Evolutionary conservation across 2,888 invertebrate species (phyloP).

Genomic region (Abrostola tripartita): DNA sequence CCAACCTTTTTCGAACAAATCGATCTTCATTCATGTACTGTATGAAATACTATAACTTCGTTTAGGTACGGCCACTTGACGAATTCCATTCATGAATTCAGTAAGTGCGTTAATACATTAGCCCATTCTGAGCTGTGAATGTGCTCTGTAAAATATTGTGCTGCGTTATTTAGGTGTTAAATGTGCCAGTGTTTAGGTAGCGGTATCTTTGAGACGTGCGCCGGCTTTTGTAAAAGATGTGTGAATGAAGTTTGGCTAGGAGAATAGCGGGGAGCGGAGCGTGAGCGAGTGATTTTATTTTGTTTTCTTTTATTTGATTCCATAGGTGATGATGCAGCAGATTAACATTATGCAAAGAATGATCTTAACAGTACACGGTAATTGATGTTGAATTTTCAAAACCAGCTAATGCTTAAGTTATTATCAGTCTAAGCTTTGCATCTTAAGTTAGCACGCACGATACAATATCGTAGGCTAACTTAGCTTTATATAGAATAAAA

Average conservation of each 20-base stretch:
- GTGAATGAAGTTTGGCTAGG: constrained; percentile 53
- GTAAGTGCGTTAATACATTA: constrained; percentile 35
- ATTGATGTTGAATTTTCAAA: too few relatives aligned
- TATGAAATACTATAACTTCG: constrained; percentile 50
- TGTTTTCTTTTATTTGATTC: not conserved
- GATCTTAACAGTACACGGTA: too few relatives aligned
- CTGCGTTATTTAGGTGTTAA: constrained; percentile 67
- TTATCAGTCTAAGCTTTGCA: too few relatives aligned
- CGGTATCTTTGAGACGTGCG: constrained; percentile 77
- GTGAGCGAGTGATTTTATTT: constrained; percentile 29
- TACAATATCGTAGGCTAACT: too few relatives aligned
- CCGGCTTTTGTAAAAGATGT: constrained; percentile 43
- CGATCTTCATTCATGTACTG: constrained; percentile 53
- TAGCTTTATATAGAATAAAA: too few relatives aligned
- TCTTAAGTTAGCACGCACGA: too few relatives aligned
- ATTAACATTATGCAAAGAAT: too few relatives aligned
- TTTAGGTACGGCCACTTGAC: constrained; percentile 53
- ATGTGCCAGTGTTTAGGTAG: constrained; percentile 75
- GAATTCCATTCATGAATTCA: constrained; percentile 39
- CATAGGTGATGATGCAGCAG: not conserved
- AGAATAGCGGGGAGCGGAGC: constrained; percentile 23
- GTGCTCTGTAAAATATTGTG: constrained; percentile 51
- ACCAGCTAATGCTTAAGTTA: too few relatives aligned
- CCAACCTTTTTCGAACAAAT: constrained; percentile 36
- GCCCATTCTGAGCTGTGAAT: constrained; percentile 32